phyloP scores from a whole-genome alignment of 2,888 invertebrate species.

The Synergus umbraculus region DNA sequence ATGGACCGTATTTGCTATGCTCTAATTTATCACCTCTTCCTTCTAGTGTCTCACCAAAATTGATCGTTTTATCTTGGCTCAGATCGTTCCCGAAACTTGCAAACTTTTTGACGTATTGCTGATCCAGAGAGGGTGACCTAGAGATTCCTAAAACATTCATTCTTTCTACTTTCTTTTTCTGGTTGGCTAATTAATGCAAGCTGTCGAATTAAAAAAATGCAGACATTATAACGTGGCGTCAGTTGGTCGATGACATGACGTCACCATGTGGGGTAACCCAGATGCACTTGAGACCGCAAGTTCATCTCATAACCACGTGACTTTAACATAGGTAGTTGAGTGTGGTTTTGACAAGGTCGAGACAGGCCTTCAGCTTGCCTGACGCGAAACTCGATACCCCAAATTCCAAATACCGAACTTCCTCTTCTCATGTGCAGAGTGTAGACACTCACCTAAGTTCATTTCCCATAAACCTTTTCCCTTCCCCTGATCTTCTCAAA shows the following conservation, averaged over 20 bases:
- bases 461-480: background rate
- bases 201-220: too few relatives aligned
- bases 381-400: background rate
- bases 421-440: background rate
- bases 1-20: constrained; percentile 33
- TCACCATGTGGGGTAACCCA: constrained; percentile 61
- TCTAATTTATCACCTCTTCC: constrained; percentile 12
- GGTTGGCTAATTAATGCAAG: too few relatives aligned
- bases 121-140: background rate
- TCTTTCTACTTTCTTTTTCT: too few relatives aligned
- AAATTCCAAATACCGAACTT: background rate
- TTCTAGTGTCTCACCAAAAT: background rate
- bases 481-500: background rate
- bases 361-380: constrained; percentile 39
- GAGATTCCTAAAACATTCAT: too few relatives aligned
- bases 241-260: constrained; percentile 4
- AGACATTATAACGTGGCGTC: background rate
- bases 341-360: constrained; percentile 69
- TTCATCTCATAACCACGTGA: constrained; percentile 58
- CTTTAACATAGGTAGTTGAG: constrained; percentile 59
- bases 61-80: background rate
- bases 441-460: background rate
- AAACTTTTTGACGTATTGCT: background rate
- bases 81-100: background rate
- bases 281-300: constrained; percentile 64